Base-by-base conservation (phyloP, 2,888 invertebrate genomes). In the Magallana nippona region DNA sequence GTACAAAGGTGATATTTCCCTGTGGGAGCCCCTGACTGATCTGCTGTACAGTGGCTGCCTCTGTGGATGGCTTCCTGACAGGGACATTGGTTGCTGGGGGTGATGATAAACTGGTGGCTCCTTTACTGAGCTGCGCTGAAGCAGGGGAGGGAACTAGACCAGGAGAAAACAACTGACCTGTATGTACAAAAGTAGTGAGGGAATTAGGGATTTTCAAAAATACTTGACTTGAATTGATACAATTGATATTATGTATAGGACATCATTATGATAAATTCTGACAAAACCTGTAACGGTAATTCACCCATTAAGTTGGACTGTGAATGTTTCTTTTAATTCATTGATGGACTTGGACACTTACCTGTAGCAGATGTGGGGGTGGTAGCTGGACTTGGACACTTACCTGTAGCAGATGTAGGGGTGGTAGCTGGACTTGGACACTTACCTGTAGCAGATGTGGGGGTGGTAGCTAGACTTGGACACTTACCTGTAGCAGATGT, bases 41-140 rank as follows among this genome's bases (percentile, higher is more conserved):
- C 79, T 87, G 87, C 44, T 78, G 78, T 32, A 82, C 77, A 71
- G 71, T 85, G 62, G 55, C 55, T 11, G 77, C 79, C 19, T 84
- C 85, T 78, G 79, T n/a, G 63, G 79, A 71, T 8, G 63, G 63
- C 77, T 84, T 86, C 55, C 84, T 83, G 22, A 81, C 77, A 27
- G 83, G 81, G 11, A 88, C 87, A 55, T 88, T 87, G n/a, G 88
- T 88, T 32, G 89, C 88, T 22, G 88, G 86, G 17, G 89, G 89
- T 77, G 89, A 82, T 19, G 87, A 84, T 13, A 83, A 83, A 27
- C 71, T 87, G 55, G 86, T 86, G 10, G 44, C n/a, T 15, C 22
- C 58, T 22, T 22, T 55, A 63, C 44, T 83, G 60, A 44, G 22
- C 63, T 79, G 78, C 82, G 62, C 79, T 78, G 78, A n/a, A 10